Percentiles rank a stretch among this genome's conserved stretches.
Conservation (phyloP, 2,113 vertebrate genomes). For the Poeciliopsis retropinna region DNA sequence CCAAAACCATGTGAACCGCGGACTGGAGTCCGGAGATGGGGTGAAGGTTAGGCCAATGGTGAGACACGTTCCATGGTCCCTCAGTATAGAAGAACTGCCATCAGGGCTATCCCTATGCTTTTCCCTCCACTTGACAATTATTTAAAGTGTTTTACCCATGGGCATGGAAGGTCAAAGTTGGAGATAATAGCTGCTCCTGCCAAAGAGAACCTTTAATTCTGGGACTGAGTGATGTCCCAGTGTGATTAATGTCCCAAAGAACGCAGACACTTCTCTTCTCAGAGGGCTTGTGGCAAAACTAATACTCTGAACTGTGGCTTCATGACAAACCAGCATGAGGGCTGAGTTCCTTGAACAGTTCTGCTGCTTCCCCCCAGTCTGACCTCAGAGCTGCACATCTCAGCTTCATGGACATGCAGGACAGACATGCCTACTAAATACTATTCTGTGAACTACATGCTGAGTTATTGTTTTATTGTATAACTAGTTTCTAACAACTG, state of each 20-base stretch:
- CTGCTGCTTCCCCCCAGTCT: constrained; percentile 34
- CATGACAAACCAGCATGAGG: constrained; percentile 59
- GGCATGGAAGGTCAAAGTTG: constrained; percentile 54
- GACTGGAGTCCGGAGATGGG: constrained; percentile 36
- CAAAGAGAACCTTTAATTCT: constrained; percentile 73
- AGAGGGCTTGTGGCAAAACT: constrained; percentile 71
- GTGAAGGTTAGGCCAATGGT: constrained; percentile 56
- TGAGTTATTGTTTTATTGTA: neutral
- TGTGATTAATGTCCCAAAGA: constrained; percentile 60
- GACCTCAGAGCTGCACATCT: constrained; percentile 16
- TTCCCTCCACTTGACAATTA: constrained; percentile 44
- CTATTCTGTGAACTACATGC: too few species aligned
- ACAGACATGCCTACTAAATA: neutral
- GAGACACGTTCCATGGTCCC: constrained; percentile 19
- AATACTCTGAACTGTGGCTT: constrained; percentile 73
- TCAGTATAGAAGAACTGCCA: constrained; percentile 45
- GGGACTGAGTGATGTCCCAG: constrained; percentile 72
- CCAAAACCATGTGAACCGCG: constrained; percentile 40
- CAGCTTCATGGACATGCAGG: constrained; percentile 22
- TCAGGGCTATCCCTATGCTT: constrained; percentile 57
- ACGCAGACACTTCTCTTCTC: constrained; percentile 75
- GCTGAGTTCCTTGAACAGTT: constrained; percentile 37
- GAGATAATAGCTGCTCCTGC: constrained; percentile 70
- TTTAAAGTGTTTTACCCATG: constrained; percentile 51
- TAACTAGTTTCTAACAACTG: neutral